Base-by-base conservation (phyloP, 2,888 invertebrate species). In the Corythucha ciliata region DNA sequence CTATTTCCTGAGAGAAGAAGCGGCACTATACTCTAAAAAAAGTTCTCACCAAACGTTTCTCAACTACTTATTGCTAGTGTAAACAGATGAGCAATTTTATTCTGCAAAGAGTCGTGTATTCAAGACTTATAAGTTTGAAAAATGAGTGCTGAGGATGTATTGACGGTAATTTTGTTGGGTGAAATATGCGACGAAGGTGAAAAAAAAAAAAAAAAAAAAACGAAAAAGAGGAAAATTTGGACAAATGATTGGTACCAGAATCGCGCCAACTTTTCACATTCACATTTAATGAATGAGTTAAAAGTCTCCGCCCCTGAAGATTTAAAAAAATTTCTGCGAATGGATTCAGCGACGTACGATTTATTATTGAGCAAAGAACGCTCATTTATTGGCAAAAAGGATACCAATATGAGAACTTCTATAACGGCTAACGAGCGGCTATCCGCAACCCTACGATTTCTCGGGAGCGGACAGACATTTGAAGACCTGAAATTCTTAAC, bases 391-490 rank as follows among this genome's bases (percentile, higher is more conserved):
- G 44, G 32, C 14, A 42, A 49, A 22, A 34, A 50, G 34, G 44
- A 44, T 44, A 50, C 36, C 12, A 16, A 21, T 8, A 50, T 50
- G 50, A 44, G 50, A 14, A 24, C 10, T 50, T 25, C 32, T 34
- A 50, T 50, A 10, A 42, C 42, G 32, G 41, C 34, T 4, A 50
- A 50, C 44, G 42, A 49, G 42, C 49, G 42, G 12, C 47, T 47
- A 7, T 47, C 36, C 2, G 37, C 36, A 36, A 47, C 47, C 34
- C 36, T 47, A 37, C 12, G 49, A 24, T 49, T 48, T 48, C 29
- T 48, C 16, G 48, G 39, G 2, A 48, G 39, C 26, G 48, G 49
- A 2, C 27, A 49, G 21, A 40, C 29, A 10, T 49, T 41, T 20
- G 48, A 40, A 18, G 48, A 48, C 20, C 14, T 41, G n/a, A 41